Base-by-base conservation (phyloP, 2,888 invertebrate genomes). In the Hydroisotoma schaefferi region DNA sequence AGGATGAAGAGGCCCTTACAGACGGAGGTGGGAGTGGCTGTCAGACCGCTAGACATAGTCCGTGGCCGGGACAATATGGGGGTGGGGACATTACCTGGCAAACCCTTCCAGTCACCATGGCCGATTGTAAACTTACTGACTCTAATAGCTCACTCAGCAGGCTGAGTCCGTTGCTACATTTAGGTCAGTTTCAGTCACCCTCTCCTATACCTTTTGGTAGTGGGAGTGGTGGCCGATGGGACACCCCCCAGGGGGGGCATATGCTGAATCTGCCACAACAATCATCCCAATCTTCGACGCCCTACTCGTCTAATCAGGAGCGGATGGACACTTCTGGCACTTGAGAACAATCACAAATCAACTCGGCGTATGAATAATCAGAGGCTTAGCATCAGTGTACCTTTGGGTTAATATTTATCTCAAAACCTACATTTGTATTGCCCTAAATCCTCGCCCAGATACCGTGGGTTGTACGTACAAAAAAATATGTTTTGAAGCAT, bases 101-200 rank as follows among this genome's bases (percentile, higher is more conserved):
- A 47, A 65, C 63, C 3, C 59, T 72, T 1, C 72, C 72, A 10
- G 70, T 70, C 4, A 70, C 72, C 1, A 63, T 72, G 66, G 66
- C 69, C 18, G 72, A 72, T 22, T 72, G 72, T 47, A 70, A 69
- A 63, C 61, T 72, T 52, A 72, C 70, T 49, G 72, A 72, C 55
- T 65, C 65, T 43, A 71, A 70, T 55, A 64, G 59, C 47, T 69
- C 70, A 52, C 65, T 72, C 60, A 66, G 68, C 61, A 63, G 71
- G 63, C 67, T 68, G 58, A 69, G 68, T 55, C 65, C 65, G 15
- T 55, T 67, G 4, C 53, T 68, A 4, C 67, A 67, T 52, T 55
- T 63, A 56, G 44, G 61, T 25, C 61, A 61, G 61, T 61, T 49
- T 25, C 61, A 57, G 28, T 48, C 59, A 12, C 33, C 64, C 12